Percentiles rank a stretch among this genome's conserved stretches.
Conservation (phyloP, 1,140 invertebrate genomes). For the Acromyrmex heyeri region DNA sequence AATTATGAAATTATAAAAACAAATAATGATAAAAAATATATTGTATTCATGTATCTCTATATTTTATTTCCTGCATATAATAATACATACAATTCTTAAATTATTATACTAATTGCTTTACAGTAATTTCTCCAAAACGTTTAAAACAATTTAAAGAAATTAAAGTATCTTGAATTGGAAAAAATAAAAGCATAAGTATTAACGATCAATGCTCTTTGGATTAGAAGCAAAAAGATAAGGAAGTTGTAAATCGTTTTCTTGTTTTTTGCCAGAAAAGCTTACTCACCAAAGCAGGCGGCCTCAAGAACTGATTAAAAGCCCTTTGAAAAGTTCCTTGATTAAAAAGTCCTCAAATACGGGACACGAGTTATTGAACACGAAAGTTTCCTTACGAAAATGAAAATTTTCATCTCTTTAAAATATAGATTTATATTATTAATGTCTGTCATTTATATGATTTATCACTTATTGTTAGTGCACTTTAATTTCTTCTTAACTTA, state of each 20-base stretch:
- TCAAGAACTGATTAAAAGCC: constrained; percentile 64
- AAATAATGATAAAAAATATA: neutral
- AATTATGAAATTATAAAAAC: neutral
- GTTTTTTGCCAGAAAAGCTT: constrained; percentile 44
- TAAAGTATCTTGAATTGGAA: neutral
- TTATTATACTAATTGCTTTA: neutral
- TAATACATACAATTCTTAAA: neutral
- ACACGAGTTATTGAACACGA: constrained; percentile 60
- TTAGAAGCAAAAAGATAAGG: constrained; percentile 25
- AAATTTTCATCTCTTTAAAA: constrained; percentile 34
- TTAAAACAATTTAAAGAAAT: neutral
- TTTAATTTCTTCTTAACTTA: neutral
- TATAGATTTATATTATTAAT: constrained; percentile 34
- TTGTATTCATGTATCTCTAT: neutral
- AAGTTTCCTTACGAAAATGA: constrained; percentile 50
- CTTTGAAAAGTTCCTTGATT: constrained; percentile 64
- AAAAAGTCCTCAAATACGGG: constrained; percentile 61
- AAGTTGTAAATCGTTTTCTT: constrained; percentile 38
- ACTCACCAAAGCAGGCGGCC: constrained; percentile 40
- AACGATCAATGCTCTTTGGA: constrained; percentile 36
- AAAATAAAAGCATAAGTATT: constrained; percentile 36
- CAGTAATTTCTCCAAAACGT: neutral
- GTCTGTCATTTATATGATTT: constrained; percentile 31
- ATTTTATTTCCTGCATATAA: too few relatives aligned
- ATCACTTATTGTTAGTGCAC: neutral